Base-by-base conservation (phyloP, 2,888 invertebrate species). In the Galerucella pusilla region DNA sequence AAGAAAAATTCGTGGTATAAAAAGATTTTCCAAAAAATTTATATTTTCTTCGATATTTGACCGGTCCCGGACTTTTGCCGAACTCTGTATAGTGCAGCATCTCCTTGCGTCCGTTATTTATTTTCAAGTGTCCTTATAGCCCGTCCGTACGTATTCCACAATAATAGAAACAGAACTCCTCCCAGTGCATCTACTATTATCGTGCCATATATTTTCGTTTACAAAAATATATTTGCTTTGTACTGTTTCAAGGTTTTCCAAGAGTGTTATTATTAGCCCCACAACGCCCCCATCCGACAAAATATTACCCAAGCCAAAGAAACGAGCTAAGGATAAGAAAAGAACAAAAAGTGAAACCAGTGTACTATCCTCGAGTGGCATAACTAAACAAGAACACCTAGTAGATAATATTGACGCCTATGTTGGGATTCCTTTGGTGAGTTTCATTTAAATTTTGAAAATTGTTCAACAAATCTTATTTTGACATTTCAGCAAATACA, bases 361-460 rank as follows among this genome's bases (percentile, higher is more conserved):
- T 64, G 28, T 68, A 11, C 52, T 76, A 14, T 77, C 78, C 57
- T 71, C 65, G 16, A 74, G 64, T 63, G 66, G 66, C n/a, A 64
- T 73, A 10, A 49, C 69, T 9, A 75, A 75, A 66, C 52, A 65
- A 45, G 75, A 76, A 35, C 54, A 42, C 10, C 45, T 64, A 25
- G 63, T 75, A 11, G 82, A 83, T 54, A 77, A 80, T 57, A 78
- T 84, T 16, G 81, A 81, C 46, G 82, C 83, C 42, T 85, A 79
- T 74, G 81, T 85, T 69, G 85, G 85, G 10, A 77, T 80, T n/a
- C 84, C 85, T 42, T 75, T 85, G 78, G 84, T 84, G 78, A 81
- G 78, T 69, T 35, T 16, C 45, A 9, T 65, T 70, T 46, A 46
- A n/a, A 66, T 52, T 71, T 12, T 49, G 7, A 9, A 9, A 42